A percentile compares a stretch with the other conserved stretches of the same genome.
These are phyloP conservation scores for Trachythela sp. DNA, from an alignment of 64 coral and sea anemone species.

Conservation along the genomic window DNA sequence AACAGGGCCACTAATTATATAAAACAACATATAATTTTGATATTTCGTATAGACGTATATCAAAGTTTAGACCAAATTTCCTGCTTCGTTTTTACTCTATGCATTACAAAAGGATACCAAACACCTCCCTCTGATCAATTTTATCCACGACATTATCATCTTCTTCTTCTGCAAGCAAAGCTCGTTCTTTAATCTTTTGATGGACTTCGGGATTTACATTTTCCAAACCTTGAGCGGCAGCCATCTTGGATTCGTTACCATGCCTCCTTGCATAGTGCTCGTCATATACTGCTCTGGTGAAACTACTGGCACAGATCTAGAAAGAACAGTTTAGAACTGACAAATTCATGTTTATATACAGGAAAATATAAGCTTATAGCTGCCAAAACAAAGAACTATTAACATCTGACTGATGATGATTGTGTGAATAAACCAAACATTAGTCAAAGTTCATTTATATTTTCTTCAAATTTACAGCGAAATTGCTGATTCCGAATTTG, in stretches of 20 bases:
- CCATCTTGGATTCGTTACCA: slow-evolving; percentile 66
- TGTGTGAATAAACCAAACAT: no score
- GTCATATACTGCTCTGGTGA: background rate
- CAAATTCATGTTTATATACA: no score
- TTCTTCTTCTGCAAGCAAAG: slow-evolving; percentile 59
- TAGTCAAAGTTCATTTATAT: no score
- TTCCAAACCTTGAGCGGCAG: slow-evolving; percentile 50
- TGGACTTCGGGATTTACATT: slow-evolving; percentile 83
- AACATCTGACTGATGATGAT: no score
- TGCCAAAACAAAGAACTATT: no score
- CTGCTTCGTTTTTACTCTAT: background rate
- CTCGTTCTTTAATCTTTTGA: slow-evolving; percentile 59
- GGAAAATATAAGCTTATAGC: no score
- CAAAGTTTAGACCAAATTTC: background rate
- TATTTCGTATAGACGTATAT: background rate
- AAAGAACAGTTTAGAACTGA: no score
- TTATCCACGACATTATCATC: slow-evolving; percentile 77
- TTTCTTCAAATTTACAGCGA: no score
- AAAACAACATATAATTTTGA: background rate
- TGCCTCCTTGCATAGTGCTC: background rate
- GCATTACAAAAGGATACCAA: slow-evolving; percentile 83
- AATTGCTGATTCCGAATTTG: no score
- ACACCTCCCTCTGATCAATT: slow-evolving; percentile 91
- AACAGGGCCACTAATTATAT: no score
- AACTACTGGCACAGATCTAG: background rate